Base-by-base conservation (phyloP, 1,140 invertebrate species). In the Micrasema minimum region DNA sequence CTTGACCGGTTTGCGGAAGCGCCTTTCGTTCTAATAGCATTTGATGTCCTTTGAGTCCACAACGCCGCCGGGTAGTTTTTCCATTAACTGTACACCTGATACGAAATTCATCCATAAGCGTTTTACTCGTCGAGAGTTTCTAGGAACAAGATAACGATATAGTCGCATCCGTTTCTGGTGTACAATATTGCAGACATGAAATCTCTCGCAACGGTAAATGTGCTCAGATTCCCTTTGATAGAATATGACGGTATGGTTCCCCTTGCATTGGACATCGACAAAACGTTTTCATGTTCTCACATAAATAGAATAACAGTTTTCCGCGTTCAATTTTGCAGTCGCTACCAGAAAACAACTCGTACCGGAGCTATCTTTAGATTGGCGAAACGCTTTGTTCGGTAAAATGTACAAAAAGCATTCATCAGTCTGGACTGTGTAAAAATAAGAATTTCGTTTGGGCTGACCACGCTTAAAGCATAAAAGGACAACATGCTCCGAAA, bases 401-500 rank as follows among this genome's bases (percentile, higher is more conserved):
- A 48, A 31, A 61, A 62, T 50, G 45, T 64, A 26, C 23, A 20
- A 23, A 62, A 69, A 45, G 57, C 22, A 69, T 69, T 51, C 22
- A 62, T 69, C 67, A 48, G 67, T 69, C 57, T 62, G 67, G 67
- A 41, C 48, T 57, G 48, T 20, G 53, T 69, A 55, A 61, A 69
- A 69, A 55, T 61, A 16, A 16, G 66, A 66, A 43, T 43, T 14
- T 20, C 37, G 41, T n/a, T n/a, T n/a, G n/a, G n/a, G n/a, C n/a
- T n/a, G n/a, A n/a, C n/a, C n/a, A n/a, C n/a, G n/a, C n/a, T n/a
- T n/a, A n/a, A n/a, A n/a, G n/a, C n/a, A n/a, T n/a, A n/a, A n/a
- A n/a, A n/a, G n/a, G n/a, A n/a, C n/a, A n/a, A n/a, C n/a, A n/a
- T n/a, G n/a, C n/a, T n/a, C n/a, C n/a, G n/a, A n/a, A n/a, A n/a